phyloP scores from a whole-genome alignment of 1,140 invertebrate species.

The Penaeus japonicus region DNA sequence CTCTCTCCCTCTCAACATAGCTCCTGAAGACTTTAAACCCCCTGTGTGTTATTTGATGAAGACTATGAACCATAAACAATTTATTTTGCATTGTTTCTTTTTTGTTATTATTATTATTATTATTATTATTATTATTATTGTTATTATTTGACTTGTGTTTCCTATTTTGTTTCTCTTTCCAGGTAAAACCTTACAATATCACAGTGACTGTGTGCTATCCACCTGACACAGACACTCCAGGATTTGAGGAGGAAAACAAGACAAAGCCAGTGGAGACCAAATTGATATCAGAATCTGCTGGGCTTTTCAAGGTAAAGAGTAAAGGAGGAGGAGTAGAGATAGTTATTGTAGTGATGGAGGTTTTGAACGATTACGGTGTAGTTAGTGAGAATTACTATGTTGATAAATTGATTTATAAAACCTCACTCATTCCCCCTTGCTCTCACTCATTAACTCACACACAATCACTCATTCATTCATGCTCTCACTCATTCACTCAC shows the following conservation, averaged over 20 bases:
- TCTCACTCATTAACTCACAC: no score
- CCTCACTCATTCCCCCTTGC: no score
- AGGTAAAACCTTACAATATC: conserved; percentile 80
- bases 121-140: no score
- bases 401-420: no score
- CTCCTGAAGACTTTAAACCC: no score
- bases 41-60: no score
- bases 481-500: no score
- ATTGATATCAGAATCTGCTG: conserved; percentile 82
- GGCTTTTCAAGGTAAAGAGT: conserved; percentile 69
- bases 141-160: neutral
- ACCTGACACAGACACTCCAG: conserved; percentile 97
- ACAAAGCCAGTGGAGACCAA: conserved; percentile 88
- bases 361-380: neutral
- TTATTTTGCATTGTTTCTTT: neutral
- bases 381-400: neutral
- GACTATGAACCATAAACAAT: no score
- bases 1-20: no score
- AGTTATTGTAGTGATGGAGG: neutral
- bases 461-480: no score
- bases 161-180: conserved; percentile 28
- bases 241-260: conserved; percentile 85
- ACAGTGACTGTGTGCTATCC: conserved; percentile 88
- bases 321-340: neutral
- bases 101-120: neutral